Conservation (phyloP, 2,888 invertebrate genomes). For the Drosophila rubida region DNA sequence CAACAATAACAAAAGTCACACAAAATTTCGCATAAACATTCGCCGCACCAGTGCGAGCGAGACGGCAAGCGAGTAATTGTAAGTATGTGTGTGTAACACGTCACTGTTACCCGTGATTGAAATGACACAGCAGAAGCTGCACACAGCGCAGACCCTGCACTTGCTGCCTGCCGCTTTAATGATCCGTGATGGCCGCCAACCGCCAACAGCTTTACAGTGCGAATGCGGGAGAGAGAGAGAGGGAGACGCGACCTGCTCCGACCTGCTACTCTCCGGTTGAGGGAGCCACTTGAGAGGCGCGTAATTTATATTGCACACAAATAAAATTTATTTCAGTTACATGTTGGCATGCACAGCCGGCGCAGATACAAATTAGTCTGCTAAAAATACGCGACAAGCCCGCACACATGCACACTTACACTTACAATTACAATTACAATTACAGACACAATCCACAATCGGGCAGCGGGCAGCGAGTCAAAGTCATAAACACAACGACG, state of each 20-base stretch:
- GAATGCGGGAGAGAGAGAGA: too few relatives aligned
- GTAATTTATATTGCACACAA: conserved; percentile 73
- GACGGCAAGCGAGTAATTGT: not conserved
- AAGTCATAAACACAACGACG: conserved; percentile 59
- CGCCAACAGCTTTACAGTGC: conserved; percentile 9
- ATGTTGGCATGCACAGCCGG: conserved; percentile 64
- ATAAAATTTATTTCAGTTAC: conserved; percentile 75
- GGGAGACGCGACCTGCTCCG: conserved; percentile 15
- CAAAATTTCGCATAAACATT: conserved; percentile 46
- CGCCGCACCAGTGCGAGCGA: not conserved
- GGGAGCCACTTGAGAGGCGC: conserved; percentile 27
- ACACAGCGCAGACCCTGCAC: conserved; percentile 51
- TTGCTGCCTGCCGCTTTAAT: conserved; percentile 55
- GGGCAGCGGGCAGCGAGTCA: conserved; percentile 4
- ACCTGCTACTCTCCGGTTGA: conserved; percentile 1
- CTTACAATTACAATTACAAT: not conserved
- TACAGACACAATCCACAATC: conserved; percentile 45
- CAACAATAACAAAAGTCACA: conserved; percentile 33
- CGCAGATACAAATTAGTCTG: conserved; percentile 70
- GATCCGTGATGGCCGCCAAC: conserved; percentile 52
- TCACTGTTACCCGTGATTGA: conserved; percentile 12
- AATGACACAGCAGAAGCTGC: conserved; percentile 28
- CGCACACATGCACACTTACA: not conserved
- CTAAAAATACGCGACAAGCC: conserved; percentile 66
- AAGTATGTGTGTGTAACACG: not conserved